These are phyloP conservation scores for Dissostichus mawsoni DNA, from an alignment of 2,113 vertebrate genomes.

Conservation along the genomic window DNA sequence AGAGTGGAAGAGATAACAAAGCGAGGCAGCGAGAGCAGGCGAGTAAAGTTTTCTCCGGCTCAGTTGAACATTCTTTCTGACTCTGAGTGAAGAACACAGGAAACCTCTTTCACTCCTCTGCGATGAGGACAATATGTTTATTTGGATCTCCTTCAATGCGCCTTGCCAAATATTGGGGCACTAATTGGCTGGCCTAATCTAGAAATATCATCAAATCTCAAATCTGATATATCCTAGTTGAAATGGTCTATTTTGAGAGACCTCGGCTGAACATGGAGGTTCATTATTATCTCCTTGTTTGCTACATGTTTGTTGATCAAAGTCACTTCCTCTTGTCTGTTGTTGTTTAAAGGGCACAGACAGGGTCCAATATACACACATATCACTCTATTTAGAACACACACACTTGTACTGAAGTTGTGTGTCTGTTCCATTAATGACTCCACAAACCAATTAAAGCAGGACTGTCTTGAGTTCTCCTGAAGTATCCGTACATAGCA, in stretches of 20 bases:
- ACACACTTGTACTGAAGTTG: conserved; percentile 42
- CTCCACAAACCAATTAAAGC: conserved; percentile 75
- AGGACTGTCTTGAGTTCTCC: conserved; percentile 62
- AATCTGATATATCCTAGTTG: conserved; percentile 73
- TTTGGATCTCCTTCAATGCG: conserved; percentile 72
- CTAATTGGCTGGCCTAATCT: conserved; percentile 81
- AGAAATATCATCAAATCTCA: conserved; percentile 70
- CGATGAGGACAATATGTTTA: conserved; percentile 79
- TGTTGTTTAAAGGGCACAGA: conserved; percentile 78
- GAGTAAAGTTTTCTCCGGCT: conserved; percentile 71
- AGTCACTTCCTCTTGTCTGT: conserved; percentile 73
- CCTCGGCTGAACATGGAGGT: conserved; percentile 71
- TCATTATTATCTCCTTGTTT: conserved; percentile 80
- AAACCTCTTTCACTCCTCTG: conserved; percentile 47
- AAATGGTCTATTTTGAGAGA: conserved; percentile 79
- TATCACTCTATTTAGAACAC: neutral
- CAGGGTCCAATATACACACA: conserved; percentile 61
- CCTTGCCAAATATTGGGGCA: conserved; percentile 67
- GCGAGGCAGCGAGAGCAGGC: conserved; percentile 55
- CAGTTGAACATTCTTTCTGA: conserved; percentile 58
- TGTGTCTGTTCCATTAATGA: conserved; percentile 75
- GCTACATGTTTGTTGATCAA: conserved; percentile 82
- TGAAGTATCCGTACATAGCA: conserved; percentile 57
- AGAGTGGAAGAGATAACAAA: conserved; percentile 67
- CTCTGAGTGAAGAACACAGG: conserved; percentile 65